A percentile compares a stretch with the other conserved stretches of the same genome.
Conservation (phyloP, 2,888 invertebrate species). For the Acleris cristana region DNA sequence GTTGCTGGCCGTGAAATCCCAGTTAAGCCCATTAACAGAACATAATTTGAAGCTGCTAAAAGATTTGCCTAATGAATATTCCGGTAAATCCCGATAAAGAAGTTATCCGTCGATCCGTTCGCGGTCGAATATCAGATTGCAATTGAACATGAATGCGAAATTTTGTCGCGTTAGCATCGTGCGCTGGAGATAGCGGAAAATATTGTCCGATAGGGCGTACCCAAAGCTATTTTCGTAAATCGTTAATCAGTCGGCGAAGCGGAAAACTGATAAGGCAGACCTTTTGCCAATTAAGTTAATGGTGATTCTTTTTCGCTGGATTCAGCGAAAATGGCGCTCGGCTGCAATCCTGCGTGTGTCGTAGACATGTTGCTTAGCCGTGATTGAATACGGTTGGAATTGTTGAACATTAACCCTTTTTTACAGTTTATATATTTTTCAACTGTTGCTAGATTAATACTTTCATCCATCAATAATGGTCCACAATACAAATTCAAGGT, state of each 20-base stretch:
- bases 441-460: too few relatives aligned
- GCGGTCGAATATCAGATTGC: constrained; percentile 26
- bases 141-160: constrained; percentile 28
- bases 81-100: constrained; percentile 18
- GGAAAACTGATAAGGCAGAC: constrained; percentile 78
- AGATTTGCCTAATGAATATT: constrained; percentile 8
- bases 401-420: not conserved
- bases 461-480: not conserved
- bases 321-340: constrained; percentile 52
- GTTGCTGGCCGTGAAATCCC: not conserved
- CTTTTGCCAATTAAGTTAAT: constrained; percentile 79
- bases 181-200: constrained; percentile 29
- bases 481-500: not conserved
- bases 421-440: too few relatives aligned
- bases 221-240: constrained; percentile 72
- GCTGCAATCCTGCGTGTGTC: constrained; percentile 39
- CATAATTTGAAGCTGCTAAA: constrained; percentile 7
- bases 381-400: constrained; percentile 47
- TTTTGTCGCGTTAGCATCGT: constrained; percentile 15
- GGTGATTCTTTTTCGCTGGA: constrained; percentile 69
- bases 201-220: constrained; percentile 52
- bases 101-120: constrained; percentile 19
- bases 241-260: constrained; percentile 75
- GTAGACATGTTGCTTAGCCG: constrained; percentile 46
- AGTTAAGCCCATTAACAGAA: constrained; percentile 7